phyloP scores from a whole-genome alignment of 2,888 invertebrate genomes.

The Tipula confusa region DNA sequence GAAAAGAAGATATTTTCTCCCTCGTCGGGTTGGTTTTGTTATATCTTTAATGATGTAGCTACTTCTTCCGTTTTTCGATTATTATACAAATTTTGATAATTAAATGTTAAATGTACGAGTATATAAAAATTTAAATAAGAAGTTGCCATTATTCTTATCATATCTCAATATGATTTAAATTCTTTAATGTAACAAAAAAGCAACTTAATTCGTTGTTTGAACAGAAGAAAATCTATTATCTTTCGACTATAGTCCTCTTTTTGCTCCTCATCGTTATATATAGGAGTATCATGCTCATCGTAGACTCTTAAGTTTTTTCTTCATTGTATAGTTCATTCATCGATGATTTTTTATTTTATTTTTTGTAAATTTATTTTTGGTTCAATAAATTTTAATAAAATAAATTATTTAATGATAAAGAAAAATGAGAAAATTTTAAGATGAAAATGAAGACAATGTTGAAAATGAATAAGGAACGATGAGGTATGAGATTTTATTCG shows the following conservation, averaged over 20 bases:
- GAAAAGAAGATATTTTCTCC: not conserved
- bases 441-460: not conserved
- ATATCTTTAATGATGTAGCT: not conserved
- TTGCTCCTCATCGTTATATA: not conserved
- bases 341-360: too few species aligned
- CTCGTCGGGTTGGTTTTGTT: not conserved
- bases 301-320: not conserved
- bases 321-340: too few species aligned
- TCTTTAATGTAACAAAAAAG: not conserved
- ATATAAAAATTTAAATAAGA: not conserved
- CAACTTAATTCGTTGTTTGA: not conserved
- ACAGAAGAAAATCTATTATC: slow-evolving; percentile 7
- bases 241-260: not conserved
- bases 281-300: not conserved
- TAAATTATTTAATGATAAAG: slow-evolving; percentile 7
- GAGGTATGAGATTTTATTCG: not conserved
- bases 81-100: not conserved
- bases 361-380: too few species aligned
- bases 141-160: not conserved
- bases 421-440: not conserved
- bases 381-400: slow-evolving; percentile 25
- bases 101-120: not conserved
- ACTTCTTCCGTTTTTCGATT: not conserved
- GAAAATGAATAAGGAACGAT: not conserved
- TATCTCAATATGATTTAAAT: not conserved